Conservation (phyloP, 2,888 invertebrate species). For the Mythimna lalbum region DNA sequence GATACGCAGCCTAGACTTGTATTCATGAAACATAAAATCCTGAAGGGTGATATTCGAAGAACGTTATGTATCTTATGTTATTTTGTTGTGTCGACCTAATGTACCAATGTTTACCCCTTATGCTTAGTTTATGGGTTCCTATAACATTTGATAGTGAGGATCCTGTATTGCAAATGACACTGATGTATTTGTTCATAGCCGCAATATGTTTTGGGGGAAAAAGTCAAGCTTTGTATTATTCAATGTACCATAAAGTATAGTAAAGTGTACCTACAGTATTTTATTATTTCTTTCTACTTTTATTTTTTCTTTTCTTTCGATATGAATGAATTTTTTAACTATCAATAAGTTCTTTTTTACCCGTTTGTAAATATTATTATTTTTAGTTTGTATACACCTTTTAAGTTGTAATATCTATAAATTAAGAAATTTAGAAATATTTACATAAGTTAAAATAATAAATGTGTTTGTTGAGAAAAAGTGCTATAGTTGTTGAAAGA, state of each 20-base stretch:
- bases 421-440: too few species aligned
- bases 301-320: too few species aligned
- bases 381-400: too few species aligned
- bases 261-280: too few species aligned
- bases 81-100: slow-evolving; percentile 65
- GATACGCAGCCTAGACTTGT: slow-evolving; percentile 15
- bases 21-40: slow-evolving; percentile 65
- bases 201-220: background rate
- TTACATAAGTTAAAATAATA: too few species aligned
- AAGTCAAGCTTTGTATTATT: background rate
- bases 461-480: background rate
- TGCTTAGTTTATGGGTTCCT: slow-evolving; percentile 50
- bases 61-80: slow-evolving; percentile 66
- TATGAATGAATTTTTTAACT: too few species aligned
- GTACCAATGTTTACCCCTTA: slow-evolving; percentile 62
- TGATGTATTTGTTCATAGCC: slow-evolving; percentile 35
- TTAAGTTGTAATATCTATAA: too few species aligned
- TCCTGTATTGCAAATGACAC: slow-evolving; percentile 46
- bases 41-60: slow-evolving; percentile 65
- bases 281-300: background rate
- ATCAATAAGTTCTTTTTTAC: too few species aligned
- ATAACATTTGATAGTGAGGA: slow-evolving; percentile 58
- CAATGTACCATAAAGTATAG: too few species aligned
- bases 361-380: too few species aligned
- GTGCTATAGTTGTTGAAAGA: background rate